Base-by-base conservation (phyloP, 2,113 vertebrate genomes). In the Plecotus auritus region DNA sequence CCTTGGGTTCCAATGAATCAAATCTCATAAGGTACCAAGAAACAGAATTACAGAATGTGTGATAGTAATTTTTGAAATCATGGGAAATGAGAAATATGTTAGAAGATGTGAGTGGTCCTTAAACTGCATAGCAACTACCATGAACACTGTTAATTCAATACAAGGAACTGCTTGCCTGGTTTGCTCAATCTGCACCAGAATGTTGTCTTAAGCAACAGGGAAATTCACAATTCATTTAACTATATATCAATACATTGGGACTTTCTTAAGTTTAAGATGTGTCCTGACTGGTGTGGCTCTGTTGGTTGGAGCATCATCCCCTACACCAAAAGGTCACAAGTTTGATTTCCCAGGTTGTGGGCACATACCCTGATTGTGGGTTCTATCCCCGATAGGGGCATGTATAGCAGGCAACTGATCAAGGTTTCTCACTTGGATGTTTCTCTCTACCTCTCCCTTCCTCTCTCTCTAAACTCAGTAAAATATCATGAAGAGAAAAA, bases 221-320 rank as follows among this genome's bases (percentile, higher is more conserved):
- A 78, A 22, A 67, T 72, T 92, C 45, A 35, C 20, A 66, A 45
- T 88, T 89, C 9, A 89, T 80, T 80, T 81, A 86, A 42, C 37
- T 74, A 18, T 54, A 16, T 45, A 49, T 51, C 61, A 88, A 32
- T 49, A 86, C 7, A 26, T 85, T 42, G 45, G 67, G 17, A 91
- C 49, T 23, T 93, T 16, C 74, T 86, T 86, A 83, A 85, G 85
- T 90, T 89, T 91, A 93, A 90, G 20, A 82, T 49, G 14, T 32
- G 30, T 5, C 5, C 14, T 66, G 30, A 7, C 64, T 17, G 14
- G 30, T 32, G 64, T 66, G 64, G 64, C 6, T 66, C 64, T 30
- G 61, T 30, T 61, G 12, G 12, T 30, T 64, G 61, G 28, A 30
- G 12, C 61, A 30, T 64, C 28, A 66, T 66, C 30, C 30, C 64